A percentile compares a stretch with the other conserved stretches of the same genome.
phyloP scores from a whole-genome alignment of 2,113 vertebrate genomes.

The Bettongia penicillata region DNA sequence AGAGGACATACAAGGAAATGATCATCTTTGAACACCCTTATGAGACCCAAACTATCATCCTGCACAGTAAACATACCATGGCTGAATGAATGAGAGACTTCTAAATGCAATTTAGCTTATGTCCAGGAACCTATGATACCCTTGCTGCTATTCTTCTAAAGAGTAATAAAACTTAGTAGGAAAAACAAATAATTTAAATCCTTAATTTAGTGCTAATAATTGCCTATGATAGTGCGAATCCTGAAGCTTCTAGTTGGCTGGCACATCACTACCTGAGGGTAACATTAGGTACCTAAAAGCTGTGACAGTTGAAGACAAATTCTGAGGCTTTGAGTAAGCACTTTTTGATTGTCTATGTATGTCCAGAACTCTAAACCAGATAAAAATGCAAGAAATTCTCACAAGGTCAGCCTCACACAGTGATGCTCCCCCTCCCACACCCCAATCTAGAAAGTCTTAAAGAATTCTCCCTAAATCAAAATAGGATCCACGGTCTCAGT shows the following conservation, averaged over 20 bases:
- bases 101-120: background rate
- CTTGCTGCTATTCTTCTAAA: background rate
- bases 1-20: background rate
- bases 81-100: background rate
- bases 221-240: background rate
- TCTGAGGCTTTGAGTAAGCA: background rate
- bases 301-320: background rate
- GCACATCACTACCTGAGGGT: background rate
- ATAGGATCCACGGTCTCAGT: background rate
- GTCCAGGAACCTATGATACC: background rate
- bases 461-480: background rate
- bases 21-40: background rate
- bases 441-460: background rate
- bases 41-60: background rate
- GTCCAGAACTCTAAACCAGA: background rate
- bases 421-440: background rate
- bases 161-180: background rate
- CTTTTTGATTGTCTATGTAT: background rate
- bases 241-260: background rate
- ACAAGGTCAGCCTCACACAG: background rate
- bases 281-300: background rate
- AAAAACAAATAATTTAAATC: background rate
- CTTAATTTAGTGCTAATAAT: background rate
- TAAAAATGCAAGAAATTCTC: background rate
- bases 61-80: background rate